Conservation (phyloP, 37 sponge, comb jelly and placozoan genomes). For the Ephydatia muelleri region DNA sequence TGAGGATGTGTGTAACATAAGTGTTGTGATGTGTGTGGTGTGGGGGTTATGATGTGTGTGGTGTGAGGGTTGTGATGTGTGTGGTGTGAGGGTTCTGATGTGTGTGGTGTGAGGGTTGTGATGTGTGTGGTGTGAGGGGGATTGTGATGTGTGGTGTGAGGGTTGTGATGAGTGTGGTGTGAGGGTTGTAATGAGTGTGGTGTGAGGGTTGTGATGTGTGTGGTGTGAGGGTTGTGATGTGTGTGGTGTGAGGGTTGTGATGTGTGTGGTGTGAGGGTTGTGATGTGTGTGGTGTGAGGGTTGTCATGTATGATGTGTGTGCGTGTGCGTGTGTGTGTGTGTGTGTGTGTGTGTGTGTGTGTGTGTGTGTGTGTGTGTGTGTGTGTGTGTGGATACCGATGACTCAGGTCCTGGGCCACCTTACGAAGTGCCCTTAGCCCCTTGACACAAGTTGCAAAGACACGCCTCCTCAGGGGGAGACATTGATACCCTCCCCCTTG, state of each 20-base stretch:
- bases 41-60: too few species aligned
- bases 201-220: too few species aligned
- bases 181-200: too few species aligned
- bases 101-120: too few species aligned
- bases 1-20: too few species aligned
- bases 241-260: too few species aligned
- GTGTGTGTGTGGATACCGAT: background rate
- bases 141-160: too few species aligned
- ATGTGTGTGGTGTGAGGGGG: too few species aligned
- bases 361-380: slow-evolving; percentile 5
- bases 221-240: too few species aligned
- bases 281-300: background rate
- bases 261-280: too few species aligned
- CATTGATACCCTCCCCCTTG: slow-evolving; percentile 14
- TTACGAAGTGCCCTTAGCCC: background rate
- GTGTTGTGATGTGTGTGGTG: too few species aligned
- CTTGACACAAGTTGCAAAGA: background rate
- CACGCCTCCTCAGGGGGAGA: slow-evolving; percentile 5
- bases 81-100: background rate
- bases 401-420: background rate
- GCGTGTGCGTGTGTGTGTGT: background rate
- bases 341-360: slow-evolving; percentile 21
- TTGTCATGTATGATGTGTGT: background rate
- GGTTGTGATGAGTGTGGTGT: too few species aligned
- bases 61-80: background rate